Percentiles rank a stretch among this genome's conserved stretches.
Evolutionary conservation across 2,888 invertebrate species (phyloP).

Genomic region (Dasypogon diadema): DNA sequence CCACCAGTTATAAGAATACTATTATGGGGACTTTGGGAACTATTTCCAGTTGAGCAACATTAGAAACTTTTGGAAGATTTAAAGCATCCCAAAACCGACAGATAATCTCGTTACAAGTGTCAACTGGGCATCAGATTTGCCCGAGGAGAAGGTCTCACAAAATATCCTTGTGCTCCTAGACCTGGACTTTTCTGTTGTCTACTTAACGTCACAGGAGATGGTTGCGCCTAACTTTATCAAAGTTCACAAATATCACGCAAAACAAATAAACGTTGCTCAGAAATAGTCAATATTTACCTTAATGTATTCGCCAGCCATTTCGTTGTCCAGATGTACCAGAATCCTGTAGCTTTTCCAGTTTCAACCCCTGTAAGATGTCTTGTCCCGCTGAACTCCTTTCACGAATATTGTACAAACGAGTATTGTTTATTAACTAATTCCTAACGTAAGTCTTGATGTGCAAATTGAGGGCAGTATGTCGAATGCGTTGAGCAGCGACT

Average conservation of each 20-base stretch:
- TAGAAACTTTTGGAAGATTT: conserved; percentile 16
- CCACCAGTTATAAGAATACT: neutral
- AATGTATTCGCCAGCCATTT: conserved; percentile 61
- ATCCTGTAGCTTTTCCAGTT: conserved; percentile 57
- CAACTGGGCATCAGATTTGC: neutral
- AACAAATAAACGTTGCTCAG: too few relatives aligned
- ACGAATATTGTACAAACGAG: neutral
- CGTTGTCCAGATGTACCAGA: conserved; percentile 58
- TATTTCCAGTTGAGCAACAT: neutral
- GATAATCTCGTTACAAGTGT: conserved; percentile 6
- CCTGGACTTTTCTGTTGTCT: too few relatives aligned
- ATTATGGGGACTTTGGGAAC: conserved; percentile 48
- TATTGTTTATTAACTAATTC: conserved; percentile 16
- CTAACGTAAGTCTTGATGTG: conserved; percentile 18
- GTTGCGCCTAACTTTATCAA: too few relatives aligned
- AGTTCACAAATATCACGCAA: too few relatives aligned
- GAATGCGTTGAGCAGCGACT: conserved; percentile 16
- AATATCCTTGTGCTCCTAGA: too few relatives aligned
- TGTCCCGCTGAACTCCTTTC: too few relatives aligned
- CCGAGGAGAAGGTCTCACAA: neutral
- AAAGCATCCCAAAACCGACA: neutral
- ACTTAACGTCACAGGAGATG: neutral
- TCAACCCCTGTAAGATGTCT: conserved; percentile 51
- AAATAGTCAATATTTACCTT: conserved; percentile 57
- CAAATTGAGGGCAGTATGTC: conserved; percentile 16